Percentiles rank a stretch among this genome's conserved stretches.
phyloP scores from a whole-genome alignment of 2,888 invertebrate genomes.

The Aphodius sticticus region DNA sequence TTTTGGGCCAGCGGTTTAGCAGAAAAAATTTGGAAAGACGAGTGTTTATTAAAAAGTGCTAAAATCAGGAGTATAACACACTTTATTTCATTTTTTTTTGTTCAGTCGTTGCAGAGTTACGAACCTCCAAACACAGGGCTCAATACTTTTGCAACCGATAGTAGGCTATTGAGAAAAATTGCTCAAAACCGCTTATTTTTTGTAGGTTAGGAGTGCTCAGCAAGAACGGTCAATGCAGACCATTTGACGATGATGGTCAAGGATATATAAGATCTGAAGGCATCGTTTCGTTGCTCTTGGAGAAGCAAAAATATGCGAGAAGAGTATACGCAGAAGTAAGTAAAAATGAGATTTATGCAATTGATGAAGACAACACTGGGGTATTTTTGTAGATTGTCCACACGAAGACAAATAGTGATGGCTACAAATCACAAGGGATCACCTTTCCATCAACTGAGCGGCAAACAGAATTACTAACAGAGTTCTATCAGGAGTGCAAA shows the following conservation, averaged over 20 bases:
- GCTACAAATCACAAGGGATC: slow-evolving; percentile 57
- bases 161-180: too few species aligned
- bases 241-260: slow-evolving; percentile 85
- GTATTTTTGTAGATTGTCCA: slow-evolving; percentile 49
- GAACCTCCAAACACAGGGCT: too few species aligned
- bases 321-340: slow-evolving; percentile 76
- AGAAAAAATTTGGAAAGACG: too few species aligned
- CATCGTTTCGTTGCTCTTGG: slow-evolving; percentile 73
- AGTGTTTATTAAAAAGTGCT: too few species aligned
- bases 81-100: too few species aligned
- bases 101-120: too few species aligned
- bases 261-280: slow-evolving; percentile 91
- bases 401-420: slow-evolving; percentile 56
- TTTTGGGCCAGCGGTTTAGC: too few species aligned
- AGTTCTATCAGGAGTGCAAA: slow-evolving; percentile 74
- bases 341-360: slow-evolving; percentile 71
- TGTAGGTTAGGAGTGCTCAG: slow-evolving; percentile 75
- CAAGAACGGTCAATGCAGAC: slow-evolving; percentile 85
- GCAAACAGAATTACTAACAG: slow-evolving; percentile 68
- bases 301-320: slow-evolving; percentile 66
- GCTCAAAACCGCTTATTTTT: background rate
- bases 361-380: background rate
- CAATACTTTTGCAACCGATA: too few species aligned
- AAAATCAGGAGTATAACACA: too few species aligned
- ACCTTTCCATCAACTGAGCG: slow-evolving; percentile 60